Conservation (phyloP, 35 echinoderm and acorn worm species). For the Stichopus chloronotus region DNA sequence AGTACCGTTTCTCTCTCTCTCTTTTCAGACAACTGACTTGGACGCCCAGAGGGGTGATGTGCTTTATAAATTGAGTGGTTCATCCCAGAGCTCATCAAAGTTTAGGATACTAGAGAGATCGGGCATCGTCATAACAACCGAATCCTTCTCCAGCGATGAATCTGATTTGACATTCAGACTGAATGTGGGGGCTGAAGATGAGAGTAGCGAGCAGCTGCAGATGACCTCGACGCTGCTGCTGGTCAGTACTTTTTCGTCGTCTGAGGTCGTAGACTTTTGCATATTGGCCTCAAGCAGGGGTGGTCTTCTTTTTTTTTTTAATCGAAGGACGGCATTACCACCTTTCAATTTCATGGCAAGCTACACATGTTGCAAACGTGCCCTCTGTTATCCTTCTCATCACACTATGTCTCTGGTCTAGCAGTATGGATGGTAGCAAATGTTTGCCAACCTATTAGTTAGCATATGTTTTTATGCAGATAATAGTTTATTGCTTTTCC, state of each 20-base stretch:
- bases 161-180: constrained; percentile 4
- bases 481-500: no score
- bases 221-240: constrained; percentile 29
- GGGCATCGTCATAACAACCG: constrained; percentile 10
- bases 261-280: neutral
- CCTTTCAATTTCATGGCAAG: no score
- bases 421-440: no score
- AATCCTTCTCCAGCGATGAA: neutral
- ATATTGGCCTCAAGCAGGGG: neutral
- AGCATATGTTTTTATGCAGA: no score
- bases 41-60: neutral
- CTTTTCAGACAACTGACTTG: constrained; percentile 15
- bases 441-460: no score
- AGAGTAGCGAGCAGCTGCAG: constrained; percentile 4
- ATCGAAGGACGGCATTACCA: no score
- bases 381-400: no score
- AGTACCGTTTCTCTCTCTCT: no score
- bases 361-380: no score
- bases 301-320: neutral
- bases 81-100: neutral
- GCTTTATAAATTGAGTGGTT: neutral
- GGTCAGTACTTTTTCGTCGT: constrained; percentile 2
- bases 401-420: no score
- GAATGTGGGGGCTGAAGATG: neutral
- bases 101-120: constrained; percentile 37